Base-by-base conservation (phyloP, 1,140 invertebrate genomes). In the Drosophila novamexicana region DNA sequence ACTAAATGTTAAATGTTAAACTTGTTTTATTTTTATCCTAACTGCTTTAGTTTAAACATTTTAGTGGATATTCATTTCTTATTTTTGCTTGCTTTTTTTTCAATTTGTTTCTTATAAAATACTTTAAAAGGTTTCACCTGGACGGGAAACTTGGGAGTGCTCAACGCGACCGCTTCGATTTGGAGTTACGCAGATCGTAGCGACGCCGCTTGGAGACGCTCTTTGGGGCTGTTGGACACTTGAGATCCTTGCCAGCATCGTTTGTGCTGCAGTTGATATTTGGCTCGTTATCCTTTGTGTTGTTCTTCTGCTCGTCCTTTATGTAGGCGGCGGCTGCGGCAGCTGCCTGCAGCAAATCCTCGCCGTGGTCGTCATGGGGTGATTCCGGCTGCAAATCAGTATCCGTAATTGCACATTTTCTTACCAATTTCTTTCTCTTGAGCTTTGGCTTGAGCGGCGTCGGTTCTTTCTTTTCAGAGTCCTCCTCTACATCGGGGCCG, bases 181-280 rank as follows among this genome's bases (percentile, higher is more conserved):
- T 86, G 7, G 75, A 50, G 37, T 79, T 82, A 49, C 82, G 82
- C 1, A 86, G 67, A 56, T 88, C 61, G 50, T 86, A 86, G 34
- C 82, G 79, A 36, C 79, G 52, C 1, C 61, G 58, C 8, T 76
- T 88, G 45, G 29, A 18, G 29, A 22, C 6, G 12, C n/a, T 22
- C 39, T 36, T 18, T 3, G 29, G 0, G 32, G 49, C 10, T 53
- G 58, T 6, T 58, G 22, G 16, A 12, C 10, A 45, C 44, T 64
- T 58, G 5, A 67, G 50, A 12, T 72, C 56, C 49, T 62, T 50
- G 40, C 57, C 62, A 5, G 42, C 22, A 3, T 70, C 66, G 12
- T 32, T 32, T 10, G 8, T 37, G 52, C 52, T 37, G 52, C 3
- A 10, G 14, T 12, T 10, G 32, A 34, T 6, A n/a, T 34, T n/a